Evolutionary conservation across 2,797 vertebrate genomes (phyloP).

Genomic region (Eidolon dupreanum): DNA sequence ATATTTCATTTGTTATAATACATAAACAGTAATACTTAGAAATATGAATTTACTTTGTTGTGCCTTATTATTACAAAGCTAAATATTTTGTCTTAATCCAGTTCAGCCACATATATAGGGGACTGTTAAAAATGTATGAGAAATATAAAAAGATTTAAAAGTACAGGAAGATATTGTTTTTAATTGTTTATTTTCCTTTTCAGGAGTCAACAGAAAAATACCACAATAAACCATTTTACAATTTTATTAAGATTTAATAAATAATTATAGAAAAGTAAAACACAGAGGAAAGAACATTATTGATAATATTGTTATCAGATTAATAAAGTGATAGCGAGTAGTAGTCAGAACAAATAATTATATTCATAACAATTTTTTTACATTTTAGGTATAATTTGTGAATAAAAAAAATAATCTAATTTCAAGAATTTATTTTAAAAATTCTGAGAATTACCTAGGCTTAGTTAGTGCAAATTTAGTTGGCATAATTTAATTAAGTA

Average conservation of each 20-base stretch:
- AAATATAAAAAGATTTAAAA: background rate
- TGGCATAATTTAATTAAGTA: background rate
- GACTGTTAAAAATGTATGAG: background rate
- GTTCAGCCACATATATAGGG: background rate
- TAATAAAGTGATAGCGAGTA: background rate
- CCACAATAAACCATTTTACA: background rate
- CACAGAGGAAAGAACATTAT: background rate
- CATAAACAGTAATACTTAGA: background rate
- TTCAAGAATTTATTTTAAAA: background rate
- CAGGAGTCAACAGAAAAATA: background rate
- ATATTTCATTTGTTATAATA: constrained; percentile 8
- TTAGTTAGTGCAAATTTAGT: background rate
- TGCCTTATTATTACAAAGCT: background rate
- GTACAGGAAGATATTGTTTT: background rate
- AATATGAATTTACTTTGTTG: background rate
- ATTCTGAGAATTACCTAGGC: background rate
- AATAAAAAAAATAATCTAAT: background rate
- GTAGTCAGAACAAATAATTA: background rate
- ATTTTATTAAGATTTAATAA: background rate
- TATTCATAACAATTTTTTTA: background rate
- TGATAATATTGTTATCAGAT: background rate
- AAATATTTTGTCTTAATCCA: background rate
- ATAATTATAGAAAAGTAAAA: background rate
- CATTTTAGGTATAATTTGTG: background rate
- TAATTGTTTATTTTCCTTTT: background rate